A percentile compares a stretch with the other conserved stretches of the same genome.
Conservation (phyloP, 2,113 vertebrate species). For the Porphyrio hochstetteri region DNA sequence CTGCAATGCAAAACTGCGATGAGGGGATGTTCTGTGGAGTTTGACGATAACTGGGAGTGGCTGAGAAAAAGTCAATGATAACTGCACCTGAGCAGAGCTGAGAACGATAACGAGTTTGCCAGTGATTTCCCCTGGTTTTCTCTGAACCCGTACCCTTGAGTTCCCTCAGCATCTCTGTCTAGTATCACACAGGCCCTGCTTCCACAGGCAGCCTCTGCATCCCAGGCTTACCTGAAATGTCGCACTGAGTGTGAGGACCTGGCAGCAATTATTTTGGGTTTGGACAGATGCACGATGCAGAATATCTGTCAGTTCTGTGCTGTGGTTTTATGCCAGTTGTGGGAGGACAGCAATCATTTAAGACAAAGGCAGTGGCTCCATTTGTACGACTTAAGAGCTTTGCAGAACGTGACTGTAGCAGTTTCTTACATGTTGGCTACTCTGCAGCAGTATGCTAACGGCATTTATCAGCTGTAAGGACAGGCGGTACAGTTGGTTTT, state of each 20-base stretch:
- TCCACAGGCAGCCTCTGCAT: fast-evolving
- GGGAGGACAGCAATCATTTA: background rate
- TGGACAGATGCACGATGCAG: fast-evolving
- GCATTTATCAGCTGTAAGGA: background rate
- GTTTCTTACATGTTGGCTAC: background rate
- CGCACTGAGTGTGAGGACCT: fast-evolving
- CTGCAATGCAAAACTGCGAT: no score
- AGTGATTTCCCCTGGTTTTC: background rate
- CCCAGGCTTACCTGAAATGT: background rate
- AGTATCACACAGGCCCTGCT: fast-evolving
- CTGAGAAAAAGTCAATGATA: background rate
- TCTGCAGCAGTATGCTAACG: background rate
- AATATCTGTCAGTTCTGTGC: background rate
- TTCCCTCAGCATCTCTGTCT: background rate
- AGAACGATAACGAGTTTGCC: fast-evolving
- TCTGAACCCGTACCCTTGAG: background rate
- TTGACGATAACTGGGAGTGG: background rate
- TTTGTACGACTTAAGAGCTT: background rate
- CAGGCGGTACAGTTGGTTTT: fast-evolving
- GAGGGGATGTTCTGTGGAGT: background rate
- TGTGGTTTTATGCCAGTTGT: background rate
- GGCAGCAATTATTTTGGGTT: fast-evolving
- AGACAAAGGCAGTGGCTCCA: background rate
- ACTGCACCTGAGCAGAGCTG: background rate
- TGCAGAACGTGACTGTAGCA: background rate